These are phyloP conservation scores for Maconellicoccus hirsutus DNA, from an alignment of 1,140 invertebrate genomes.

Conservation along the genomic window DNA sequence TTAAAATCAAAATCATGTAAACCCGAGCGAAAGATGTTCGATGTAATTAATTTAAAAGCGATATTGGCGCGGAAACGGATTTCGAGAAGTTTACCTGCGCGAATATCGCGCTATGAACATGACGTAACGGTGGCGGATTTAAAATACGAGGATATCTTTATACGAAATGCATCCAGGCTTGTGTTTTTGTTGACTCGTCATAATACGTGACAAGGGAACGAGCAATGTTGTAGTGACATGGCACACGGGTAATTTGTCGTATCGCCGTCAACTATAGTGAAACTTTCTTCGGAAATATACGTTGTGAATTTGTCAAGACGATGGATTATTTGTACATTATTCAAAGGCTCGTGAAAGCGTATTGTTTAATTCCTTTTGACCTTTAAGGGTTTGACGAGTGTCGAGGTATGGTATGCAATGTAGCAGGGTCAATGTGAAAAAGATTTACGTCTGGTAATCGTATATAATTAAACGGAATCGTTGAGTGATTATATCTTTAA, in stretches of 20 bases:
- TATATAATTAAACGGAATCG: no score
- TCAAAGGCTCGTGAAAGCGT: background rate
- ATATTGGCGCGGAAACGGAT: background rate
- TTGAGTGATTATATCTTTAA: no score
- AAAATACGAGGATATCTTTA: background rate
- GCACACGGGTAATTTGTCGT: background rate
- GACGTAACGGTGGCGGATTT: background rate
- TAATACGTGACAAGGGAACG: background rate
- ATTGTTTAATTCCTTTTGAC: background rate
- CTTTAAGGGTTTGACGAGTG: background rate
- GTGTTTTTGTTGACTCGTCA: background rate
- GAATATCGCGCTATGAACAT: background rate
- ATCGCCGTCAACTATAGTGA: background rate
- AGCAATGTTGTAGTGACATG: background rate
- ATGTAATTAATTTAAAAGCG: background rate
- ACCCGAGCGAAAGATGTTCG: background rate
- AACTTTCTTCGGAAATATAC: background rate
- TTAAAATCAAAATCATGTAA: background rate
- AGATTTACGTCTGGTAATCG: no score
- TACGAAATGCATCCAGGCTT: background rate
- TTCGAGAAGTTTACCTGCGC: background rate
- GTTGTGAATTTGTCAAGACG: background rate
- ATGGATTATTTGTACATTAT: conserved; percentile 1
- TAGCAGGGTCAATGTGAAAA: no score
- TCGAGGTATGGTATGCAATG: no score